Evolutionary conservation across 2,113 vertebrate species (phyloP).

Genomic region (Rhinopithecus roxellana): DNA sequence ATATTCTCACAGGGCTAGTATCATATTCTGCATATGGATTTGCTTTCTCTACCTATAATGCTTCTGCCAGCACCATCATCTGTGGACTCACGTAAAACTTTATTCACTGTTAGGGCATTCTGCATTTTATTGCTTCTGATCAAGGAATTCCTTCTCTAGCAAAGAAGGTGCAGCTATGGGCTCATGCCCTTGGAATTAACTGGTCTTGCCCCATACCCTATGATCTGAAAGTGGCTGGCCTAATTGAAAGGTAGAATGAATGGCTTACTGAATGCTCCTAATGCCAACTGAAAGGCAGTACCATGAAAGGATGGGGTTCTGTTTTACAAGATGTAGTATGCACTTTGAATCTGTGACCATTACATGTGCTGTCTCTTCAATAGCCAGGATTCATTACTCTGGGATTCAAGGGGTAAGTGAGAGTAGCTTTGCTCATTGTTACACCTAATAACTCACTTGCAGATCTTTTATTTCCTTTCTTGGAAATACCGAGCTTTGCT

Average conservation of each 20-base stretch:
- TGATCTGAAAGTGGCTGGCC: background rate
- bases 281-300: background rate
- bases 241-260: background rate
- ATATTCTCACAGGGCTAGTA: background rate
- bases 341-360: background rate
- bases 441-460: background rate
- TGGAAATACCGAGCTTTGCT: background rate
- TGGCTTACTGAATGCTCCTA: background rate
- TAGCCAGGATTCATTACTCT: background rate
- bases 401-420: background rate
- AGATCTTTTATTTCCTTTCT: background rate
- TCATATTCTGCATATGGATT: background rate
- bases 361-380: background rate
- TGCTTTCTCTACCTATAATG: background rate
- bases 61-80: background rate
- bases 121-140: background rate
- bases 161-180: background rate
- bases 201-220: background rate
- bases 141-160: background rate
- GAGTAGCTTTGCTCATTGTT: background rate
- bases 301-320: background rate
- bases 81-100: background rate
- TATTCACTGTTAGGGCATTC: background rate
- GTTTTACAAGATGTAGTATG: background rate
- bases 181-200: background rate